Base-by-base conservation (phyloP, 2,113 vertebrate species). In the Urocitellus parryii region DNA sequence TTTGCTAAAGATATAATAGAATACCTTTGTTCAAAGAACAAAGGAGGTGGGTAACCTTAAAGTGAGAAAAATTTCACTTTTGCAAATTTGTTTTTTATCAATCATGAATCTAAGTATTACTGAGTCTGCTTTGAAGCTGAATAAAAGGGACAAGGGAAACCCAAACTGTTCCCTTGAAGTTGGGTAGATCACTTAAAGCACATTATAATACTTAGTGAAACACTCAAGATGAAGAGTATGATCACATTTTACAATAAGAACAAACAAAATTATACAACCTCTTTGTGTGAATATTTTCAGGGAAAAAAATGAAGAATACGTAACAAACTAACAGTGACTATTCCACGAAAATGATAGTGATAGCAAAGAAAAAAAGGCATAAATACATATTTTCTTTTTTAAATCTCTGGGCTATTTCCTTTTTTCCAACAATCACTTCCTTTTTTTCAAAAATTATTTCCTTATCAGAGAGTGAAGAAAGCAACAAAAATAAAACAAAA, bases 11-110 rank as follows among this genome's bases (percentile, higher is more conserved):
- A 94, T 11, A 92, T 11, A 92, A 51, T 9, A 45, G 45, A 45
- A 45, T 73, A 68, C 65, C 34, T 93, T 92, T 37, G 78, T 94
- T 96, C 84, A 94, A 94, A 95, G 88, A 89, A 63, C 74, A 94
- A 91, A 90, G 37, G 58, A 63, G 24, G 37, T 81, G 68, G 45
- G 34, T 90, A 88, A 96, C 68, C 24, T 92, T 82, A 85, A 0
- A 92, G 89, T 73, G 32, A 92, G 73, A 90, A 96, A 93, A 94
- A 72, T 72, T 95, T 53, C 42, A 72, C 63, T 92, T 78, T 56
- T 84, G 67, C 29, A 90, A 68, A 24, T 51, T 51, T 51, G 10
- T 51, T 80, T 94, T 92, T 42, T 93, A 90, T 92, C 68, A 88
- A 78, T 70, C 34, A 79, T 37, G 39, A 91, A 92, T 79, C 37